Evolutionary conservation across 2,888 invertebrate species (phyloP).

Genomic region (Nomada lathburiana): DNA sequence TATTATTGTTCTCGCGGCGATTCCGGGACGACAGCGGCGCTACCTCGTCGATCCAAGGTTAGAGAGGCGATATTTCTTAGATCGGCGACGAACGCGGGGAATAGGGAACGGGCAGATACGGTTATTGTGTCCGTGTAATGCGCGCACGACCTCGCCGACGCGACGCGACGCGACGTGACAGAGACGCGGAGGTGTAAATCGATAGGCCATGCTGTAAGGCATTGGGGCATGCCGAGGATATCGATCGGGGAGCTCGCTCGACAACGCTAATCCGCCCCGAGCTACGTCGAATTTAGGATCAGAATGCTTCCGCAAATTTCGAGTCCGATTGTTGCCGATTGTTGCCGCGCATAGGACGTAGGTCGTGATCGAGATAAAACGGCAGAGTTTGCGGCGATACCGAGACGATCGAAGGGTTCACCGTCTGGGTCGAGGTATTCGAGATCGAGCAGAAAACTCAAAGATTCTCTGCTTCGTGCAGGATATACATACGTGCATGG

Average conservation of each 20-base stretch:
- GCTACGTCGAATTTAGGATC: too few species aligned
- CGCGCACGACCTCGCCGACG: constrained; percentile 56
- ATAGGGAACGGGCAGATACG: constrained; percentile 20
- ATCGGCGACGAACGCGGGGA: constrained; percentile 26
- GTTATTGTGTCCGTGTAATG: constrained; percentile 65
- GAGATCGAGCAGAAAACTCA: too few species aligned
- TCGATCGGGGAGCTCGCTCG: constrained; percentile 67
- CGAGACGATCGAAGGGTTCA: not conserved
- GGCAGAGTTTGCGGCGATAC: not conserved
- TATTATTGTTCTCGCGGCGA: too few species aligned
- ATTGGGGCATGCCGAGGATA: constrained; percentile 71
- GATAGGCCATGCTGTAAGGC: constrained; percentile 73
- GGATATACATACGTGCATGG: too few species aligned
- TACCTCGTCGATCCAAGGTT: constrained; percentile 18
- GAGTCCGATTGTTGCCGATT: too few species aligned
- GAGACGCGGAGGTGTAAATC: constrained; percentile 67
- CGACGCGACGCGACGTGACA: not conserved
- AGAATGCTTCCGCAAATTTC: too few species aligned
- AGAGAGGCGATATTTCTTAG: constrained; percentile 35
- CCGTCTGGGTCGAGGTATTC: too few species aligned
- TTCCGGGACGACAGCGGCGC: not conserved
- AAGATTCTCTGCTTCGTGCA: too few species aligned
- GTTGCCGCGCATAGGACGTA: too few species aligned
- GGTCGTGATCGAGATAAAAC: too few species aligned
- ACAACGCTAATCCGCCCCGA: constrained; percentile 16